A percentile compares a stretch with the other conserved stretches of the same genome.
phyloP scores from a whole-genome alignment of 2,797 vertebrate genomes.

The Ispidina lecontei region DNA sequence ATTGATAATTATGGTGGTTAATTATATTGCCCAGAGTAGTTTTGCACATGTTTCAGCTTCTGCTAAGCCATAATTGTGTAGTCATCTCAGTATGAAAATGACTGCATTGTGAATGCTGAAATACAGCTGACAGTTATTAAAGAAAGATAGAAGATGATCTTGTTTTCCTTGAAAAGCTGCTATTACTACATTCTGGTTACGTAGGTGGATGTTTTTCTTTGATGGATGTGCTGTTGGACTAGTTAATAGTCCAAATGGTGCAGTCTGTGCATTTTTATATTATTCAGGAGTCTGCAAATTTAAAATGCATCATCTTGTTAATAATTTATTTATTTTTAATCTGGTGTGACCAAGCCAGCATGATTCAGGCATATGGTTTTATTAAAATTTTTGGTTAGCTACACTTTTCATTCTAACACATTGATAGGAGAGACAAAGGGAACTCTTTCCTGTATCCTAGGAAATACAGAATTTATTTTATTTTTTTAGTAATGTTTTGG shows the following conservation, averaged over 20 bases:
- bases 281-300: neutral
- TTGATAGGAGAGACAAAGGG: neutral
- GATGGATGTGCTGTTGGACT: neutral
- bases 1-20: constrained; percentile 20
- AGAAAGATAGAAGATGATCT: neutral
- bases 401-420: neutral
- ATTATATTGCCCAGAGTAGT: constrained; percentile 4
- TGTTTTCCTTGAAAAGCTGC: constrained; percentile 25
- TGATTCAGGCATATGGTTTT: neutral
- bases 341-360: neutral
- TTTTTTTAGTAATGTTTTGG: too few species aligned
- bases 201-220: neutral
- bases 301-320: neutral
- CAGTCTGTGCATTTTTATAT: neutral
- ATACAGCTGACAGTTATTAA: neutral
- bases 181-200: neutral
- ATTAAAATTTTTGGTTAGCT: neutral
- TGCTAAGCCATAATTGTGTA: neutral
- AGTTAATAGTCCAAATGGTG: neutral
- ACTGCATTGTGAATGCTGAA: neutral
- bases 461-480: neutral
- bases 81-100: neutral
- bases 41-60: neutral
- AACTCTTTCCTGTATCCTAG: neutral
- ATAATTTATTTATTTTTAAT: neutral